Conservation (phyloP, 2,888 invertebrate species). For the Eupithecia inturbata region DNA sequence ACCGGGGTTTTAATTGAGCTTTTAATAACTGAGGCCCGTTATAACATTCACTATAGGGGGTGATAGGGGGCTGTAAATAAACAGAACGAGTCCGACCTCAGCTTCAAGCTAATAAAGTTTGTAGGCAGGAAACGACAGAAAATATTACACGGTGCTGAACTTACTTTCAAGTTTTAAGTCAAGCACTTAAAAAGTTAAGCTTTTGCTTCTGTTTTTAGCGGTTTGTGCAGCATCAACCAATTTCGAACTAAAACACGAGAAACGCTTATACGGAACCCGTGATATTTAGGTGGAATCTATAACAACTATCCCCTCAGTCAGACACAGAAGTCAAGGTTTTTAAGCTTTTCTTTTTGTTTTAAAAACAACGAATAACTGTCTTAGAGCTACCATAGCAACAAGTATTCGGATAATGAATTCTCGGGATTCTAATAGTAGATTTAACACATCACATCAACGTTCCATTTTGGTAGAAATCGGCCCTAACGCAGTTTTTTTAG, state of each 20-base stretch:
- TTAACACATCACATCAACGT: too few relatives aligned
- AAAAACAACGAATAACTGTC: neutral
- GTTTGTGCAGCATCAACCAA: neutral
- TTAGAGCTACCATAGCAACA: neutral
- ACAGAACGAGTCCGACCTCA: neutral
- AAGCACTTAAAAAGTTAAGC: neutral
- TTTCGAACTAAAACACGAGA: neutral
- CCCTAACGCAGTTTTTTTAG: neutral
- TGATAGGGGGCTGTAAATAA: conserved; percentile 7
- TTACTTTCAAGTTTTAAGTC: neutral
- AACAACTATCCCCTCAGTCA: neutral
- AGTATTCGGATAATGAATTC: neutral
- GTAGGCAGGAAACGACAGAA: neutral
- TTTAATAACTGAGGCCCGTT: conserved; percentile 28
- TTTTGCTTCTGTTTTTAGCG: neutral
- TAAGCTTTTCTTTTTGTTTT: neutral
- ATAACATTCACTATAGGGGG: conserved; percentile 13
- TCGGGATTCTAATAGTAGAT: neutral
- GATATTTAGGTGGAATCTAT: neutral
- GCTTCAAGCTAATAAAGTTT: conserved; percentile 1
- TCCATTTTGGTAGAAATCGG: too few relatives aligned
- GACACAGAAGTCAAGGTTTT: neutral
- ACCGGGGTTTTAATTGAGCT: conserved; percentile 53
- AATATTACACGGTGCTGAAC: neutral
- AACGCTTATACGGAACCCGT: neutral